Base-by-base conservation (phyloP, 2,888 invertebrate species). In the Orthonevra nobilis region DNA sequence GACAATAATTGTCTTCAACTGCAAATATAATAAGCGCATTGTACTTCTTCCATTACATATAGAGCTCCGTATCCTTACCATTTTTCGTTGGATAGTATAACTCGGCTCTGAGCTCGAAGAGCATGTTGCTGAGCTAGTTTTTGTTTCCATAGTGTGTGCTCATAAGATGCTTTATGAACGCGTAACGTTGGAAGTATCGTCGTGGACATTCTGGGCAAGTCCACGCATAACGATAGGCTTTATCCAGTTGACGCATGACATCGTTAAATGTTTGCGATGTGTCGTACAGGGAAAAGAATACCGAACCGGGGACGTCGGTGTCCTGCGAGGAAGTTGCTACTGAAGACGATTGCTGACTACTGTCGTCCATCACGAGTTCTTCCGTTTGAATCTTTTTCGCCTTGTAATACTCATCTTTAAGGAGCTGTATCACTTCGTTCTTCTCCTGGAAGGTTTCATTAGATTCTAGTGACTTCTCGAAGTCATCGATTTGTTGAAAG, bases 151-250 rank as follows among this genome's bases (percentile, higher is more conserved):
- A 54, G 34, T 86, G 86, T 0, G 10, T 10, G 3, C 48, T 50
- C 5, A 60, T 28, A 61, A 84, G 40, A 52, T 86, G 86, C n/a
- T 58, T 79, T n/a, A 70, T 72, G 14, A 85, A 83, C 2, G 82
- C 68, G 1, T 60, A 52, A 20, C 81, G 82, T 14, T 84, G 73
- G 34, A 83, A 82, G 19, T 83, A 85, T 14, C 72, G 81, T 2
- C 81, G 81, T 2, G 81, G 81, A 66, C 86, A 86, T 0, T 73
- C 34, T 0, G 85, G 82, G 44, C 86, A 86, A 7, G 82, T 74
- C 85, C 85, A 86, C 20, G 81, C 56, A 28, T 84, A 86, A 15
- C 81, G 74, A 52, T 83, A 81, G 1, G 61, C 34, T 0, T 15
- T 20, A 9, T 60, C 23, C n/a, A 69, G 36, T 0, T 23, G 5